Percentiles rank a stretch among this genome's conserved stretches.
phyloP scores from a whole-genome alignment of 2,888 invertebrate species.

The Ypsolopha scabrella region DNA sequence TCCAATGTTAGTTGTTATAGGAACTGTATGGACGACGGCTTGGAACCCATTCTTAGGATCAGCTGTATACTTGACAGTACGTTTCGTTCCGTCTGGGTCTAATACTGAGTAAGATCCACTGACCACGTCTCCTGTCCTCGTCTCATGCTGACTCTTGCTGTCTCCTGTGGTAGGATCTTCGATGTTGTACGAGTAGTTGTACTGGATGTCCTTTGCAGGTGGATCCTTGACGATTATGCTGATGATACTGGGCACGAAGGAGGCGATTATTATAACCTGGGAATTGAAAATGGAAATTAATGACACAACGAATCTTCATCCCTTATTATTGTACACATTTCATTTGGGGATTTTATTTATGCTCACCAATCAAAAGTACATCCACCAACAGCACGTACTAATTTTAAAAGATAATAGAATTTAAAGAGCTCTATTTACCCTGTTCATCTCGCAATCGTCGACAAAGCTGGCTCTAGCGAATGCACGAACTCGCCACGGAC shows the following conservation, averaged over 20 bases:
- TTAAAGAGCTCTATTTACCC: not conserved
- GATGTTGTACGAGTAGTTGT: constrained; percentile 56
- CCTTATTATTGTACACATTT: too few species aligned
- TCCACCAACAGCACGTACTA: too few species aligned
- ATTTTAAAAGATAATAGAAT: constrained; percentile 7
- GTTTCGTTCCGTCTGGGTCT: constrained; percentile 55
- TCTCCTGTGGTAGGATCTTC: constrained; percentile 68
- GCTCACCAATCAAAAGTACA: too few species aligned
- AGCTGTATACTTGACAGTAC: constrained; percentile 59
- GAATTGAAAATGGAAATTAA: too few species aligned
- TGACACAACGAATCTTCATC: too few species aligned
- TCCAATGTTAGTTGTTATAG: constrained; percentile 16
- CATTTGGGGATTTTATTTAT: too few species aligned
- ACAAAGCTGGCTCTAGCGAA: not conserved
- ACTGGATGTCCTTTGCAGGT: constrained; percentile 40
- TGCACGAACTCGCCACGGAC: constrained; percentile 13
- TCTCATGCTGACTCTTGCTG: constrained; percentile 51
- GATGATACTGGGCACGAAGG: constrained; percentile 24
- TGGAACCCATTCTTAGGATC: constrained; percentile 65
- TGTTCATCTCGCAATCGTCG: not conserved
- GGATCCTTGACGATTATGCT: constrained; percentile 50
- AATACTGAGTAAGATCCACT: constrained; percentile 51
- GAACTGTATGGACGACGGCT: constrained; percentile 59
- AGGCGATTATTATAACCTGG: constrained; percentile 22
- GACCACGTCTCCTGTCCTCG: constrained; percentile 45